Percentiles rank a stretch among this genome's conserved stretches.
Conservation (phyloP, 2,888 invertebrate species). For the Rotaria magnacalcarata region DNA sequence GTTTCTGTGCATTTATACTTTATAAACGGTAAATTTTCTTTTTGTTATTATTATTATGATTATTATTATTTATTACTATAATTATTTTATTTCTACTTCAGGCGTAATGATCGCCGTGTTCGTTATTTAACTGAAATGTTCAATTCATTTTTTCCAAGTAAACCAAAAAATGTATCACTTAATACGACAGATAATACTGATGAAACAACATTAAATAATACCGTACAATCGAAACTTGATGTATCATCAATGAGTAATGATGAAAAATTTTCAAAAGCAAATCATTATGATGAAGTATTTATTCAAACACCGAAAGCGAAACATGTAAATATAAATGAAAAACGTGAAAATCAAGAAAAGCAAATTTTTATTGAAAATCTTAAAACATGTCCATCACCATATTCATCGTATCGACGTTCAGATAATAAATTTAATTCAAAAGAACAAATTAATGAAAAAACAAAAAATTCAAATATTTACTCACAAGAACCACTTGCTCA, state of each 20-base stretch:
- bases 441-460: background rate
- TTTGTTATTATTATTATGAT: background rate
- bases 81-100: background rate
- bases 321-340: conserved; percentile 32
- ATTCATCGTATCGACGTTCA: background rate
- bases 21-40: background rate
- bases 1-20: conserved; percentile 29
- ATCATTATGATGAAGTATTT: background rate
- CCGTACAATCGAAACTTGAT: background rate
- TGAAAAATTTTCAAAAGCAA: background rate
- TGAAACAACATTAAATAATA: background rate
- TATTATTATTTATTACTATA: background rate
- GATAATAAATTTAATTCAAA: background rate
- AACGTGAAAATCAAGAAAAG: conserved; percentile 32
- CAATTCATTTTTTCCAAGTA: background rate
- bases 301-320: background rate
- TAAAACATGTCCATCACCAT: conserved; percentile 19
- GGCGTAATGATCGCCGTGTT: conserved; percentile 30
- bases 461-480: background rate
- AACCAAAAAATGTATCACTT: background rate
- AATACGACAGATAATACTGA: background rate
- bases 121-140: conserved; percentile 1
- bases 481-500: background rate
- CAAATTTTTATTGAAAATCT: conserved; percentile 31
- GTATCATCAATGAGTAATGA: background rate